Evolutionary conservation across 2,113 vertebrate genomes (phyloP), one percentile per base, ranked within the genome.

Genomic region (Benitochromis conjunctus): DNA sequence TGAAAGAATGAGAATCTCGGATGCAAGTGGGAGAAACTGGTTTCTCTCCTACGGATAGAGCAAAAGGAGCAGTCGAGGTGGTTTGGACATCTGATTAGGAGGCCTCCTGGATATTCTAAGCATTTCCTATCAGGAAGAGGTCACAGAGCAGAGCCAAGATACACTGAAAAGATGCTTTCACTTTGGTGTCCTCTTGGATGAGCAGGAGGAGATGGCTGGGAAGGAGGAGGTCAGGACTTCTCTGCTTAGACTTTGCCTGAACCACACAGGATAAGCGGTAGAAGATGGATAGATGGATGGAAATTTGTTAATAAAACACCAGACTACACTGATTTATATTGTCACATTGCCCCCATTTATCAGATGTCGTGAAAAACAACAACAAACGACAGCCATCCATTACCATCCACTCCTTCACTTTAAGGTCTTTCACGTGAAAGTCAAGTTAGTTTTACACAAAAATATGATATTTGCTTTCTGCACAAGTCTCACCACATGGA

Each of bases 1-100:
- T 16, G 38, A 46, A 46, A 69, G 0, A 69, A 69, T 69, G 64
- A 43, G 38, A 69, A 69, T 43, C 7, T 14, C 16, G 6, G 46
- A 18, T 48, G 16, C 6, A 48, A 48, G 14, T 7, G 14, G 46
- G 14, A 48, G 14, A 51, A 51, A 51, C 16, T 7, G 16, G 48
- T 51, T 48, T 48, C 7, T 69, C 64, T 36, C 31, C 1, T 66
- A 41, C 36, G 1, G 36, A 1, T 69, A 24, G 14, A 14, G 62
- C 12, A 0, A 69, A 43, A 0, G 36, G 64, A 69, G 64, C 4
- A 69, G 36, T 43, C 1, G 1, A 69, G 0, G 36, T 0, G 0
- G 64, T 69, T 43, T 69, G n/a, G 1, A 7, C 3, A 69, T 69
- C 64, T 43, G 6, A 38, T 19, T 66, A 21, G 19, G 34, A 66